Conservation (phyloP, 2,888 invertebrate species). For the Ichneumoninae sp. region DNA sequence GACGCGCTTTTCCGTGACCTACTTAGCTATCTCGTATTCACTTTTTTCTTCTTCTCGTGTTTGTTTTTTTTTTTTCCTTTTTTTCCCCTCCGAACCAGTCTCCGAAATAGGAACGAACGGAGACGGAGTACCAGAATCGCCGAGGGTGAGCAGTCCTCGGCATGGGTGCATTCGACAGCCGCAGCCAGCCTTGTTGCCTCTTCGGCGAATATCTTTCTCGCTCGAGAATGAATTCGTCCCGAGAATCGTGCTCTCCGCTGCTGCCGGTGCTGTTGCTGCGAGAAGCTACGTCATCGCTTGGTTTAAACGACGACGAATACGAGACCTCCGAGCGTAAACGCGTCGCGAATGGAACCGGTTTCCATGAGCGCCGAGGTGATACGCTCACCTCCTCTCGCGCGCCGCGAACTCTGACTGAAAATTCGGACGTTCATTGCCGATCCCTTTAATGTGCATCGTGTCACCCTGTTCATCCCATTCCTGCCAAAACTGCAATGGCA, state of each 20-base stretch:
- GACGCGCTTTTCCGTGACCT: slow-evolving; percentile 68
- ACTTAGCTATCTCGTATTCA: slow-evolving; percentile 58
- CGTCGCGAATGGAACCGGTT: slow-evolving; percentile 60
- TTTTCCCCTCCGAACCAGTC: slow-evolving; percentile 45
- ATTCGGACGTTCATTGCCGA: not conserved
- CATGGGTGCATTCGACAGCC: slow-evolving; percentile 35
- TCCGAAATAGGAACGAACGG: slow-evolving; percentile 69
- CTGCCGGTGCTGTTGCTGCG: slow-evolving; percentile 58
- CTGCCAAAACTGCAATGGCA: not conserved
- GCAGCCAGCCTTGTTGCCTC: slow-evolving; percentile 16
- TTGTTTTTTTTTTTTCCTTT: slow-evolving; percentile 42
- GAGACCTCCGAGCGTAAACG: slow-evolving; percentile 52
- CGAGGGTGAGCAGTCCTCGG: slow-evolving; percentile 53
- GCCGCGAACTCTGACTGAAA: not conserved
- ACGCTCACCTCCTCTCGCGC: slow-evolving; percentile 33
- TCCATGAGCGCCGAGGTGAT: slow-evolving; percentile 32
- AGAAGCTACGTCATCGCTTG: slow-evolving; percentile 78
- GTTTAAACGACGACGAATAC: slow-evolving; percentile 72
- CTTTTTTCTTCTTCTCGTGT: slow-evolving; percentile 54
- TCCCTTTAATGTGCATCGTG: not conserved
- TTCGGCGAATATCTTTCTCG: slow-evolving; percentile 39
- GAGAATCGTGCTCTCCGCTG: slow-evolving; percentile 17
- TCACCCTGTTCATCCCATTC: not conserved
- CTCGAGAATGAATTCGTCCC: slow-evolving; percentile 11
- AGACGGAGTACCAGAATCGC: slow-evolving; percentile 46